Evolutionary conservation across 2,888 invertebrate species (phyloP), one percentile per base, ranked within the genome.

Genomic region (Archips xylosteana): DNA sequence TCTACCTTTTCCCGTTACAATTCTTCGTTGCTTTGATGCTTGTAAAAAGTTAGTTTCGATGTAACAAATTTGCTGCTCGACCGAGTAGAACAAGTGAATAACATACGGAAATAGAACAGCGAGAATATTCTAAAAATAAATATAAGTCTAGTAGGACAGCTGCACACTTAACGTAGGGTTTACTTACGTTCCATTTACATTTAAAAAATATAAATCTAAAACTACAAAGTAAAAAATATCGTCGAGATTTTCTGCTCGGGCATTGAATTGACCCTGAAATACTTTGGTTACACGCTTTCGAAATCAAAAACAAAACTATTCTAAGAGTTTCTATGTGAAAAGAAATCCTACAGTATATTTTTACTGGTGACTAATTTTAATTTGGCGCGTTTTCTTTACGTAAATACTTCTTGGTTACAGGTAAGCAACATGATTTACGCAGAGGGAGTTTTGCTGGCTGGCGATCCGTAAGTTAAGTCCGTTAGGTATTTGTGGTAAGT

Each of bases 61-160:
- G 42, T 61, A 32, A 51, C 60, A 57, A 57, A 57, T 71, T 71
- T 67, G 66, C 60, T 71, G 71, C 71, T 62, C 62, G 61, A 54
- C 71, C 36, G 47, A 72, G 71, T 36, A 61, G 71, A 72, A 67
- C 62, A 62, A 67, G 54, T 47, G 49, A 65, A 71, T 70, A 49
- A 36, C 32, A 49, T 32, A 60, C 47, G 47, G 65, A 39, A 45
- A 59, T 64, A 64, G 45, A 65, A 59, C 34, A 12, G 61, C 23
- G 45, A 57, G 42, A 10, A 47, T 54, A 66, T 23, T 54, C 47
- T 47, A 68, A 59, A 68, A 68, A 68, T 68, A 68, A 47, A 6
- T 67, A 57, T 42, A 45, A 67, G 57, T 57, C 32, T 57, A 13
- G 57, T 45, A 67, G 66, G 66, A 13, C 65, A 36, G 65, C 5